Base-by-base conservation (phyloP, 2,113 vertebrate species). In the Menura novaehollandiae region DNA sequence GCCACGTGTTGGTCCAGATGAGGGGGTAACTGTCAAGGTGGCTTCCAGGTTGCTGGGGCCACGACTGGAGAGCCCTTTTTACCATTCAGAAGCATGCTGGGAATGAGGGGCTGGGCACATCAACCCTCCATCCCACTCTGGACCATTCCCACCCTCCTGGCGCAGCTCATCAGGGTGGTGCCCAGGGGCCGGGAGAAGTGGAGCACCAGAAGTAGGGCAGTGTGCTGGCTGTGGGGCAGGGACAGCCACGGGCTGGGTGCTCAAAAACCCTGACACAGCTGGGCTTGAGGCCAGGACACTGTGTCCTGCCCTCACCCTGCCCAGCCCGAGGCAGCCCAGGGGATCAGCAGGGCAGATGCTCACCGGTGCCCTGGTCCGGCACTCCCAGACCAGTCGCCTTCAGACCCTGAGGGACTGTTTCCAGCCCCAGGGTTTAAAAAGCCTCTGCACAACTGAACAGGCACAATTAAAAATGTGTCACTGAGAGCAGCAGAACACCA, bases 141-240 rank as follows among this genome's bases (percentile, higher is more conserved):
- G 5, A 2, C 44, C 66, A 17, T 26, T 43, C 43, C 52, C 30
- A n/a, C 33, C 56, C 52, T 23, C 18, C 9, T 44, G 73, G 59
- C 0, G 0, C 39, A 47, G 53, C 73, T 66, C 49, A 19, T 27
- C 43, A 4, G 73, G 80, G 17, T 0, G 0, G 41, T 6, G 7
- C 30, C 0, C 2, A 35, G 28, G 52, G 67, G 22, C 62, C 3
- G 0, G 20, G 63, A 58, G 27, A 30, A 53, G 49, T 2, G 1
- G 32, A 58, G 37, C 68, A 56, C 1, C 59, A 60, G 37, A 69
- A 78, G 30, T 3, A 37, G 86, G 66, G 56, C 71, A 55, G 46
- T 3, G 59, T 44, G 44, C 9, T 69, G 77, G 7, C 77, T 20
- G 3, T 44, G 83, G 75, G 84, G 67, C 72, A 79, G 72, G 89